Percentiles rank a stretch among this genome's conserved stretches.
Conservation (phyloP, 2,797 vertebrate species). For the Lindbergichthys nudifrons region DNA sequence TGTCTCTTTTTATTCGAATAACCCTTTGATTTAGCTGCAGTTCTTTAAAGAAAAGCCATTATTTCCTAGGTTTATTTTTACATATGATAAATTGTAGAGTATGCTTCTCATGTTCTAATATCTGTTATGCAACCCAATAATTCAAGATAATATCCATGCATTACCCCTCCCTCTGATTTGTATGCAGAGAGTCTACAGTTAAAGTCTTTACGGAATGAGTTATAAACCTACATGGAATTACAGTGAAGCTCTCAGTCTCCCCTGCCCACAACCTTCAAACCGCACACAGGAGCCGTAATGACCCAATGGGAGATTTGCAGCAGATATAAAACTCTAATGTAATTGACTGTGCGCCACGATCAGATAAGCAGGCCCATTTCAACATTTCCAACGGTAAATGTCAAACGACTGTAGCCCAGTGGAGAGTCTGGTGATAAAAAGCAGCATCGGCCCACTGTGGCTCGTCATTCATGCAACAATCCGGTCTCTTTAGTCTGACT, state of each 20-base stretch:
- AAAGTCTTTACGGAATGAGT: conserved; percentile 44
- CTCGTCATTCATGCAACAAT: conserved; percentile 50
- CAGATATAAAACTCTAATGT: conserved; percentile 74
- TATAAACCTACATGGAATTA: conserved; percentile 38
- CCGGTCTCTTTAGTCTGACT: conserved; percentile 30
- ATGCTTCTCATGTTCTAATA: background rate
- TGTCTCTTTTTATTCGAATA: background rate
- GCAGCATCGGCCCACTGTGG: conserved; percentile 18
- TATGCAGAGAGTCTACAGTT: conserved; percentile 33
- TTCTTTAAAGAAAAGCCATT: background rate
- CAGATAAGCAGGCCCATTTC: conserved; percentile 75
- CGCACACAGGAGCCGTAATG: conserved; percentile 63
- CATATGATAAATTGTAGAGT: background rate
- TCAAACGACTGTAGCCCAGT: conserved; percentile 59
- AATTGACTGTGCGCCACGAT: conserved; percentile 74
- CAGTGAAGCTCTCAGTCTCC: conserved; percentile 26
- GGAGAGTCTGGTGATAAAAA: conserved; percentile 55
- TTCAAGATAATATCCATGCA: conserved; percentile 32
- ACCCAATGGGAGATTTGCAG: conserved; percentile 72
- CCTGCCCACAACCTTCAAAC: conserved; percentile 44
- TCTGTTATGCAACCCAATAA: conserved; percentile 12
- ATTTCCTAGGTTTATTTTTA: conserved; percentile 4
- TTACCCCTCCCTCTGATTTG: conserved; percentile 35
- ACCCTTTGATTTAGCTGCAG: background rate
- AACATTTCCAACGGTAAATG: conserved; percentile 59